phyloP scores from a whole-genome alignment of 2,113 vertebrate genomes.

The Mastomys coucha region DNA sequence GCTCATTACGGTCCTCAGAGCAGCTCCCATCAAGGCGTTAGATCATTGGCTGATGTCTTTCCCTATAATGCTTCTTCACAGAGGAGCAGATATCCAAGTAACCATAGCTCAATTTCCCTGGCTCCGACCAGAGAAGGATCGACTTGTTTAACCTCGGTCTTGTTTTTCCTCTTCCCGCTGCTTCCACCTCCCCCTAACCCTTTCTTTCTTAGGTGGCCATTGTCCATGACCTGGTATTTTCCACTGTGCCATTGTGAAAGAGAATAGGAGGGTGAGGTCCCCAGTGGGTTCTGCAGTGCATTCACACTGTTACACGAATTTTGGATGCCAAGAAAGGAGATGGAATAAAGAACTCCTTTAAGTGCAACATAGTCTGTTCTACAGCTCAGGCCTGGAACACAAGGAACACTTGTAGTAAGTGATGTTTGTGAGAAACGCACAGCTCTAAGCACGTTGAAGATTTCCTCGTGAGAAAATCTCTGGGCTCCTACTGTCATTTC shows the following conservation, averaged over 20 bases:
- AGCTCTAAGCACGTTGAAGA: not conserved
- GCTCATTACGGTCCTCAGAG: not conserved
- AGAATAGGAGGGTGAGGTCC: not conserved
- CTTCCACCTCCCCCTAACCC: no score
- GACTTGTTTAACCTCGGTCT: not conserved
- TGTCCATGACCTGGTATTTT: constrained; percentile 7
- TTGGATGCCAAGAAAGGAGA: constrained; percentile 25
- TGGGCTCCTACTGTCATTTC: not conserved
- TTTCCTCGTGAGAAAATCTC: not conserved
- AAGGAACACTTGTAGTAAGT: not conserved
- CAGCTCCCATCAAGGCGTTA: not conserved
- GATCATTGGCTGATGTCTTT: not conserved
- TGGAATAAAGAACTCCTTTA: not conserved
- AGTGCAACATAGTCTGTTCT: constrained; percentile 12
- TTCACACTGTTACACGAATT: not conserved
- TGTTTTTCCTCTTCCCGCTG: not conserved
- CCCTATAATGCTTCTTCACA: not conserved
- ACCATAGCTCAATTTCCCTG: not conserved
- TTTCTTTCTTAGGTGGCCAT: not conserved
- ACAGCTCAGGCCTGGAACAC: not conserved
- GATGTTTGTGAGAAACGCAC: not conserved
- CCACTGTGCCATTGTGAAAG: not conserved
- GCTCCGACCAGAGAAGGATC: not conserved
- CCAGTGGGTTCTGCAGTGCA: not conserved
- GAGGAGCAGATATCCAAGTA: not conserved